phyloP scores from a whole-genome alignment of 23 tunicate genomes.

The Clavelina lepadiformis region DNA sequence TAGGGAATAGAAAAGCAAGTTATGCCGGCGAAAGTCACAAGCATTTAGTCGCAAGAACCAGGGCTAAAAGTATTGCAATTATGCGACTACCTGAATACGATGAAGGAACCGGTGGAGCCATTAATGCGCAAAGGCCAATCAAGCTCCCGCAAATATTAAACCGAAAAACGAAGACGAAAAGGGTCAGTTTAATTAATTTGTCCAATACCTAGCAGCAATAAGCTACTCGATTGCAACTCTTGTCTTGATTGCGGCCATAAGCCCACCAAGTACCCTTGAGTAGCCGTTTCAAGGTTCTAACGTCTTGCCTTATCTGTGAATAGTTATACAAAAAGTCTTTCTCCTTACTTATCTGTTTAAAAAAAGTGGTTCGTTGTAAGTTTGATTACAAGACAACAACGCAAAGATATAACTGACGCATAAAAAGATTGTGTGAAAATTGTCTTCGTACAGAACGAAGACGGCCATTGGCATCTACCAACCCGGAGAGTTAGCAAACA shows the following conservation, averaged over 20 bases:
- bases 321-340: too few relatives aligned
- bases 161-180: conserved; percentile 1
- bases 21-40: not conserved
- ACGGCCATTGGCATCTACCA: conserved; percentile 38
- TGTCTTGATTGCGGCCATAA: not conserved
- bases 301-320: too few relatives aligned
- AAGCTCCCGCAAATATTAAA: conserved; percentile 16
- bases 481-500: conserved; percentile 27
- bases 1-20: too few relatives aligned
- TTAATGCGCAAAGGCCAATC: conserved; percentile 1
- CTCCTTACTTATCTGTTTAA: too few relatives aligned
- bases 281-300: too few relatives aligned
- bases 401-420: not conserved
- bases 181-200: conserved; percentile 3
- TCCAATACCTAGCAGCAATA: not conserved
- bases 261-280: too few relatives aligned
- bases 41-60: not conserved
- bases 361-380: too few relatives aligned
- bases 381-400: too few relatives aligned
- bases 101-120: not conserved
- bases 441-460: conserved; percentile 12
- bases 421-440: not conserved
- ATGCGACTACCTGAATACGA: not conserved
- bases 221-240: not conserved
- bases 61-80: conserved; percentile 39